A percentile compares a stretch with the other conserved stretches of the same genome.
These are phyloP conservation scores for Grus americana DNA, from an alignment of 2,113 vertebrate genomes.

Conservation along the genomic window DNA sequence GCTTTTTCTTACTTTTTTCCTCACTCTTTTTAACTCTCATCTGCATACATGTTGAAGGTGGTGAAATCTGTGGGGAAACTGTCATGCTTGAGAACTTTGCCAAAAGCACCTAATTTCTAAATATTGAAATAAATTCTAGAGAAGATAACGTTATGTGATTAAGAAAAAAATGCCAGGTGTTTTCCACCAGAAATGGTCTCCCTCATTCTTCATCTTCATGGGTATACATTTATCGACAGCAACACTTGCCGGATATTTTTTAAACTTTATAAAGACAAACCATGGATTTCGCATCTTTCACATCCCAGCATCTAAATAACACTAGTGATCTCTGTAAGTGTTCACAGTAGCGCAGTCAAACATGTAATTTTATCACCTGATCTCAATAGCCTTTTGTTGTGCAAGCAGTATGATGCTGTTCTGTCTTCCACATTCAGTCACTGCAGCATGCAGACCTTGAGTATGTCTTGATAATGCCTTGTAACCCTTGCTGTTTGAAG, in stretches of 20 bases:
- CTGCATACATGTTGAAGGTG: neutral
- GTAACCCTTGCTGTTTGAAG: constrained; percentile 70
- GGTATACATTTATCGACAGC: neutral
- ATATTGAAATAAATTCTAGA: neutral
- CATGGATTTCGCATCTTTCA: neutral
- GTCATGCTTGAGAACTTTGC: neutral
- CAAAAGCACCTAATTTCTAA: neutral
- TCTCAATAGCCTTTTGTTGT: neutral
- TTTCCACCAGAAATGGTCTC: neutral
- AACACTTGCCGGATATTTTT: neutral
- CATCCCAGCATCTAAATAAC: neutral
- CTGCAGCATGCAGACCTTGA: neutral
- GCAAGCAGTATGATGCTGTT: neutral
- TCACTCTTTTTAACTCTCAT: neutral
- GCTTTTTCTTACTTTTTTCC: neutral
- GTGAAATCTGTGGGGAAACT: neutral
- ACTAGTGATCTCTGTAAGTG: neutral
- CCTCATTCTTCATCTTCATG: neutral
- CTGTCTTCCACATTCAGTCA: neutral
- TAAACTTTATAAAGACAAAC: neutral
- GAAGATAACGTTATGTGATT: neutral
- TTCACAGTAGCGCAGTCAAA: neutral
- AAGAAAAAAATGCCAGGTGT: neutral
- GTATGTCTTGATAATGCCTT: neutral
- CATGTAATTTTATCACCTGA: neutral